Evolutionary conservation across 2,888 invertebrate genomes (phyloP).

Genomic region (Aromia moschata): DNA sequence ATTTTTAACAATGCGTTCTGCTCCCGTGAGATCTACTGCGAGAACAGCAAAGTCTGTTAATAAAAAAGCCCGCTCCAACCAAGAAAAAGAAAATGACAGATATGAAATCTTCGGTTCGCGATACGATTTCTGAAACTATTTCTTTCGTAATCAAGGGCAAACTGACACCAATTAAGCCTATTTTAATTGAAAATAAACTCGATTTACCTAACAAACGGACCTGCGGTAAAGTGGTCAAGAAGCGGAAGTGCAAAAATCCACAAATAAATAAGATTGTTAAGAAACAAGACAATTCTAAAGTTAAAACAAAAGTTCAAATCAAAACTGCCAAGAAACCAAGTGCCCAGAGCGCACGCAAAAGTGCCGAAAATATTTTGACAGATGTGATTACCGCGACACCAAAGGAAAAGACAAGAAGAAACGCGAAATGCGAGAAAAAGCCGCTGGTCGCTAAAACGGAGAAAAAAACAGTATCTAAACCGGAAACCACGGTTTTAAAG

Average conservation of each 20-base stretch:
- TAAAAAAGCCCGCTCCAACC: slow-evolving; percentile 35
- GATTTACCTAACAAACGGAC: slow-evolving; percentile 42
- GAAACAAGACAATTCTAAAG: slow-evolving; percentile 36
- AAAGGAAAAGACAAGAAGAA: slow-evolving; percentile 29
- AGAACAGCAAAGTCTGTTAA: slow-evolving; percentile 28
- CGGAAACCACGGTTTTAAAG: slow-evolving; percentile 13
- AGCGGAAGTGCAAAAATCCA: slow-evolving; percentile 13
- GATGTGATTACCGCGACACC: slow-evolving; percentile 22
- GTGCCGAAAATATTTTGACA: slow-evolving; percentile 26
- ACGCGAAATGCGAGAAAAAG: slow-evolving; percentile 23
- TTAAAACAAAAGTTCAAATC: slow-evolving; percentile 44
- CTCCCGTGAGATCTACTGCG: slow-evolving; percentile 30
- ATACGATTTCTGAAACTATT: slow-evolving; percentile 59
- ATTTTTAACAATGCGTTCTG: slow-evolving; percentile 32
- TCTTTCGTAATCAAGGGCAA: slow-evolving; percentile 61
- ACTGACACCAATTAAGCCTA: slow-evolving; percentile 55
- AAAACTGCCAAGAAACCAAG: slow-evolving; percentile 50
- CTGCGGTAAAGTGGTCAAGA: slow-evolving; percentile 25
- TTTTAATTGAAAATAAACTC: slow-evolving; percentile 38
- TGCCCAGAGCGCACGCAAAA: slow-evolving; percentile 39
- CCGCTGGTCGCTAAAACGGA: slow-evolving; percentile 31
- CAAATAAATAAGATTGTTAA: slow-evolving; percentile 17
- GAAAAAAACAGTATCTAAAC: slow-evolving; percentile 34
- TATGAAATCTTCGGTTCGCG: slow-evolving; percentile 48
- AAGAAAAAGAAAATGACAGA: slow-evolving; percentile 51